These are phyloP conservation scores for Coregonus sp. DNA, from an alignment of 2,797 vertebrate genomes.

Conservation along the genomic window DNA sequence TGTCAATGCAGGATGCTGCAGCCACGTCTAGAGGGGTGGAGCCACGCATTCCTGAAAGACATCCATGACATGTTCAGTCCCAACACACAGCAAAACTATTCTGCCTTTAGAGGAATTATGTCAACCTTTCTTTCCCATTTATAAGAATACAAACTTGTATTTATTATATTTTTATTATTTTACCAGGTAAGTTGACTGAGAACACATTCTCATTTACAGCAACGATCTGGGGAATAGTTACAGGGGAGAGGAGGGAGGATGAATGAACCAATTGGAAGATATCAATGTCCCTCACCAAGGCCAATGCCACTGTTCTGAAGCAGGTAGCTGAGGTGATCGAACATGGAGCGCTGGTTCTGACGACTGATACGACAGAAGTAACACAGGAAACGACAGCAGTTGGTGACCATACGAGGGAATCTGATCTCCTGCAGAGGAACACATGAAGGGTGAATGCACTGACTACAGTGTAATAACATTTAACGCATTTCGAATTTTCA, in stretches of 20 bases:
- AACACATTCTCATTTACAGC: too few relatives aligned
- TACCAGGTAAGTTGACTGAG: too few relatives aligned
- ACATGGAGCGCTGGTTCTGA: slow-evolving; percentile 96
- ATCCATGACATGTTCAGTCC: neutral
- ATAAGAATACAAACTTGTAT: neutral
- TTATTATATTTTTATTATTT: too few relatives aligned
- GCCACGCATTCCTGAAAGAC: slow-evolving; percentile 85
- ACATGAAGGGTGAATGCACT: neutral
- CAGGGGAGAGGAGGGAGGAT: too few relatives aligned
- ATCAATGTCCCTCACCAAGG: slow-evolving; percentile 76
- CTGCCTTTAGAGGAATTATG: neutral
- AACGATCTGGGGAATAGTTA: too few relatives aligned
- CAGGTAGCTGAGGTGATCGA: slow-evolving; percentile 94
- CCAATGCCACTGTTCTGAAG: slow-evolving; percentile 94
- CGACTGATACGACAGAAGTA: slow-evolving; percentile 97
- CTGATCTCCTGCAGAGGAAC: slow-evolving; percentile 83
- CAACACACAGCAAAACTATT: neutral
- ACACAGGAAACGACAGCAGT: slow-evolving; percentile 94
- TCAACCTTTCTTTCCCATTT: neutral
- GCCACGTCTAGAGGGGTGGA: slow-evolving; percentile 93
- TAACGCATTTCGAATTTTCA: neutral
- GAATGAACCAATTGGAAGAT: neutral
- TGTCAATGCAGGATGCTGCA: slow-evolving; percentile 93
- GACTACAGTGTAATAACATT: neutral
- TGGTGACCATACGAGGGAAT: slow-evolving; percentile 95